Conservation (phyloP, 2,888 invertebrate genomes). For the Nomada ferruginata region DNA sequence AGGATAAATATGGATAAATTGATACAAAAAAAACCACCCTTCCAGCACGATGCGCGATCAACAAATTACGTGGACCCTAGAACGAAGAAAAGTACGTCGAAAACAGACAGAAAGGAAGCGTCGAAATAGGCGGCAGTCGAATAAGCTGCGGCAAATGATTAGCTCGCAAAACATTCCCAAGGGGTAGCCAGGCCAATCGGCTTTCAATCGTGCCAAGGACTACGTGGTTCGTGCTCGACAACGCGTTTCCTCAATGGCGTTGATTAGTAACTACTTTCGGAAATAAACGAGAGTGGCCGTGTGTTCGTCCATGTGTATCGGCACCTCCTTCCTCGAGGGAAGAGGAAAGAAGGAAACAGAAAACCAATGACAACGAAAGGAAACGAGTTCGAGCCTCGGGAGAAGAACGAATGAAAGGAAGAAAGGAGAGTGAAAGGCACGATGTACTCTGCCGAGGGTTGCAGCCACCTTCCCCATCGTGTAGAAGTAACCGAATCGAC, state of each 20-base stretch:
- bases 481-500: constrained; percentile 50
- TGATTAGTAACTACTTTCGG: constrained; percentile 69
- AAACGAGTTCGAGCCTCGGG: not conserved
- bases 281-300: constrained; percentile 61
- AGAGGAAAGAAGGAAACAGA: not conserved
- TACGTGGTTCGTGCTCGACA: constrained; percentile 42
- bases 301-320: constrained; percentile 17
- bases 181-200: constrained; percentile 56
- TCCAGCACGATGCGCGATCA: not conserved
- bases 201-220: constrained; percentile 61
- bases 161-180: constrained; percentile 59
- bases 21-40: not conserved
- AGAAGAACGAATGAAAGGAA: not conserved
- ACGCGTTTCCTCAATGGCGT: constrained; percentile 66
- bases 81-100: not conserved
- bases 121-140: constrained; percentile 24
- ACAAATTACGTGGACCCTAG: constrained; percentile 15
- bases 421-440: constrained; percentile 36
- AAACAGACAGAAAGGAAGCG: not conserved
- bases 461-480: not conserved
- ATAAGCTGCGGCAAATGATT: constrained; percentile 58
- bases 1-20: not conserved
- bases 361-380: not conserved
- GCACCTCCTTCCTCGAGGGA: not conserved
- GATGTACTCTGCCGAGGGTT: not conserved